Evolutionary conservation across 2,888 invertebrate species (phyloP).

Genomic region (Eurytoma californica): DNA sequence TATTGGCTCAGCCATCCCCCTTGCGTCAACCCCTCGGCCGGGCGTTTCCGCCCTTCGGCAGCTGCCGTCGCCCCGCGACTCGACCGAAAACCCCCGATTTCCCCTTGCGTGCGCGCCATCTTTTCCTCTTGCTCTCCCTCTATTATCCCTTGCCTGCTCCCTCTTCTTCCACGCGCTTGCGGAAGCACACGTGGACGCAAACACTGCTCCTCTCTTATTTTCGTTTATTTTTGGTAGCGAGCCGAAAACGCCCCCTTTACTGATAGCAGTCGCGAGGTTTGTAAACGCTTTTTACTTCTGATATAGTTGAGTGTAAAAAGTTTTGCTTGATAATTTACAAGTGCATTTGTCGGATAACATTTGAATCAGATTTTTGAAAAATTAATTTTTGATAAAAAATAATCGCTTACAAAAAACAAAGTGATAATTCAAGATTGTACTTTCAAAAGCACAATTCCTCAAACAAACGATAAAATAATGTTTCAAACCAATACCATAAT

Average conservation of each 20-base stretch:
- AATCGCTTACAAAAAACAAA: too few species aligned
- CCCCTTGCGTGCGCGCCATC: neutral
- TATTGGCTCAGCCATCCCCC: constrained; percentile 73
- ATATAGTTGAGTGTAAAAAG: too few species aligned
- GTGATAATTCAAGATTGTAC: too few species aligned
- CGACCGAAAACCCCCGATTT: too few species aligned
- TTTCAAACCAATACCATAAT: too few species aligned
- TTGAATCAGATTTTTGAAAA: too few species aligned
- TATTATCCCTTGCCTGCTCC: neutral
- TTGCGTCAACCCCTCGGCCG: constrained; percentile 44
- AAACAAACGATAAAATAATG: too few species aligned
- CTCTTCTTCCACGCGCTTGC: neutral
- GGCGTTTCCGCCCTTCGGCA: constrained; percentile 6
- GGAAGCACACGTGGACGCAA: neutral
- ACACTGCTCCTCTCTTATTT: neutral
- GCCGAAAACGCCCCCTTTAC: constrained; percentile 28
- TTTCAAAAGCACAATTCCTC: too few species aligned
- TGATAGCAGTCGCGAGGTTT: constrained; percentile 7
- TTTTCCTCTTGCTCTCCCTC: neutral
- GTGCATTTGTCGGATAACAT: too few species aligned
- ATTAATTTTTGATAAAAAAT: too few species aligned
- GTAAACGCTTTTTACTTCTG: neutral
- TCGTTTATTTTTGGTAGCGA: constrained; percentile 28
- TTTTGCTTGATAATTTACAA: too few species aligned
- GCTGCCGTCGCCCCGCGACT: neutral